Evolutionary conservation across 2,888 invertebrate genomes (phyloP), one percentile per base, ranked within the genome.

Genomic region (Dynastes grantii): DNA sequence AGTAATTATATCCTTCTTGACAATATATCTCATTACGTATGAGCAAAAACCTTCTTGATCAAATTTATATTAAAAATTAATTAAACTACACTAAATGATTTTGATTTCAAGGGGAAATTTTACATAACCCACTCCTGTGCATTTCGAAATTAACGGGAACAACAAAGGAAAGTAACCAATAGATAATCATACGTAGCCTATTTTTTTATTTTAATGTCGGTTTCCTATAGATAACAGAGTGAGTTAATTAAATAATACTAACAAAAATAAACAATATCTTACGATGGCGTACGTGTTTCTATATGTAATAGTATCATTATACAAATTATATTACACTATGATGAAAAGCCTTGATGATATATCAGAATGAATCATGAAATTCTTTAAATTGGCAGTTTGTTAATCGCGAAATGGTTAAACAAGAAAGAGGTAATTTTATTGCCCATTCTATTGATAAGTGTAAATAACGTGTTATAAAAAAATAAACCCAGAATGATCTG

Each of bases 351-450:
- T 68, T 8, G 65, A 40, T 40, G 65, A 65, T 16, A 61, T 61
- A 29, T 61, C 61, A 61, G 29, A 5, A 29, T 61, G 61, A 68
- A 49, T 49, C 45, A 27, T 29, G 68, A 68, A 68, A 49, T 68
- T 68, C 68, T 68, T 49, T 51, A 27, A 68, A 68, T 49, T 16
- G n/a, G 22, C n/a, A 58, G 58, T 58, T 73, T 58, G 40, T 40
- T 55, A 73, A 73, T 73, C 58, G 58, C 55, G 40, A 58, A 67
- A 67, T 49, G 9, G 22, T 9, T 55, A 73, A 58, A 73, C 11
- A 73, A 58, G 58, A 58, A 73, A 58, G n/a, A 58, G 53, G 70
- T 70, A 32, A 70, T 70, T 70, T 70, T 53, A 53, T 32, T 53
- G 32, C 51, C 32, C 64, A 65, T 65, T 65, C 32, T 32, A 40